Evolutionary conservation across 2,113 vertebrate species (phyloP).

Genomic region (Gymnobelideus leadbeateri): DNA sequence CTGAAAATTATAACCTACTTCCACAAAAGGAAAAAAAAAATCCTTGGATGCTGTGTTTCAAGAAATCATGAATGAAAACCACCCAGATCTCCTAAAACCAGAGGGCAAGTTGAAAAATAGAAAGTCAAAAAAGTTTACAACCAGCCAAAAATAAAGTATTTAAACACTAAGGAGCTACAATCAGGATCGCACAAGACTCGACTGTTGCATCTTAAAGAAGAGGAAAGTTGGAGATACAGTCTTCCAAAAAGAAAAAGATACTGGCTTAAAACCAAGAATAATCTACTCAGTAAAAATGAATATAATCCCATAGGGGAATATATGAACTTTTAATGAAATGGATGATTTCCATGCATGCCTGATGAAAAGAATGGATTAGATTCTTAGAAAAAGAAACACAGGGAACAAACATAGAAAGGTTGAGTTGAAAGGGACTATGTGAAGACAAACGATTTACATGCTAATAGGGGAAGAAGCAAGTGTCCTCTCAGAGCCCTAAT

Average conservation of each 20-base stretch:
- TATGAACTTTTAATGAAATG: neutral
- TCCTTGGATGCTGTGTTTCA: neutral
- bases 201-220: neutral
- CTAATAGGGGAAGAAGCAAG: neutral
- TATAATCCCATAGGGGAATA: neutral
- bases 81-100: neutral
- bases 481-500: neutral
- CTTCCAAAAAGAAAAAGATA: neutral
- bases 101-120: neutral
- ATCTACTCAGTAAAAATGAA: neutral
- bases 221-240: neutral
- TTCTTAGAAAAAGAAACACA: neutral
- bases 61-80: neutral
- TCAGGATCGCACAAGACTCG: neutral
- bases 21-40: neutral
- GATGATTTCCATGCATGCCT: neutral
- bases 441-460: neutral
- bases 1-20: neutral
- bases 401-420: neutral
- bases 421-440: neutral
- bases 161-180: neutral
- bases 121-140: neutral
- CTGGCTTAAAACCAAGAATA: neutral
- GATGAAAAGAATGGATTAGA: neutral
- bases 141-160: neutral